Percentiles rank a stretch among this genome's conserved stretches.
phyloP scores from a whole-genome alignment of 2,888 invertebrate genomes.

The Baccha elongata region DNA sequence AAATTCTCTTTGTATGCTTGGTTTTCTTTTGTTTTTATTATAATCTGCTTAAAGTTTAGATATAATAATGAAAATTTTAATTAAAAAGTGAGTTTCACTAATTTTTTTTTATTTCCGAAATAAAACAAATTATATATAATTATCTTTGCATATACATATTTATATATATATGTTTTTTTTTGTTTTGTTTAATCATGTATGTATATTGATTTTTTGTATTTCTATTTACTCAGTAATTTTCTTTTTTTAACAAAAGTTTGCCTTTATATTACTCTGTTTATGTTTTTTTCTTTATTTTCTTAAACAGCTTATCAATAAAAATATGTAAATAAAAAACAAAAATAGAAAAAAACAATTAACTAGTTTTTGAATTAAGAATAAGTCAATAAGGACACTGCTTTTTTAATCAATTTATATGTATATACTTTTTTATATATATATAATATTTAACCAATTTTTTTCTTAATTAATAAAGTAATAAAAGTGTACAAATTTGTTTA shows the following conservation, averaged over 20 bases:
- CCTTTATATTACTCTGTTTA: slow-evolving; percentile 52
- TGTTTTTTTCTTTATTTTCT: slow-evolving; percentile 8
- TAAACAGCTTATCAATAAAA: slow-evolving; percentile 33
- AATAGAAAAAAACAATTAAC: slow-evolving; percentile 34
- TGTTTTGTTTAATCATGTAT: slow-evolving; percentile 55
- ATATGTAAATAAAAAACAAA: slow-evolving; percentile 1
- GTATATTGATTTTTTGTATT: slow-evolving; percentile 67
- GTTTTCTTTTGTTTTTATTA: slow-evolving; percentile 22
- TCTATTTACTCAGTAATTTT: slow-evolving; percentile 66
- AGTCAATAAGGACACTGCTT: slow-evolving; percentile 71
- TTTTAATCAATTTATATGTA: slow-evolving; percentile 40
- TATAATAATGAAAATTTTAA: slow-evolving; percentile 72
- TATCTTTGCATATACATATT: slow-evolving; percentile 47
- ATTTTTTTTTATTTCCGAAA: slow-evolving; percentile 62
- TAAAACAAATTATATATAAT: slow-evolving; percentile 59
- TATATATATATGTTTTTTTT: slow-evolving; percentile 29
- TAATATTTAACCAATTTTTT: slow-evolving; percentile 39
- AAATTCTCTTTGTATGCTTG: slow-evolving; percentile 56
- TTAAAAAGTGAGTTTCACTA: slow-evolving; percentile 72
- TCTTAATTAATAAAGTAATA: slow-evolving; percentile 50
- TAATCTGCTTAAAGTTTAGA: slow-evolving; percentile 68
- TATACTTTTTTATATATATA: slow-evolving; percentile 34
- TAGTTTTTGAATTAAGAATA: slow-evolving; percentile 50
- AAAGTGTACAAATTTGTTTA: slow-evolving; percentile 61
- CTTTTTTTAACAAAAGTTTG: slow-evolving; percentile 46